phyloP scores from a whole-genome alignment of 1,140 invertebrate species.

The Ceratitis capitata region DNA sequence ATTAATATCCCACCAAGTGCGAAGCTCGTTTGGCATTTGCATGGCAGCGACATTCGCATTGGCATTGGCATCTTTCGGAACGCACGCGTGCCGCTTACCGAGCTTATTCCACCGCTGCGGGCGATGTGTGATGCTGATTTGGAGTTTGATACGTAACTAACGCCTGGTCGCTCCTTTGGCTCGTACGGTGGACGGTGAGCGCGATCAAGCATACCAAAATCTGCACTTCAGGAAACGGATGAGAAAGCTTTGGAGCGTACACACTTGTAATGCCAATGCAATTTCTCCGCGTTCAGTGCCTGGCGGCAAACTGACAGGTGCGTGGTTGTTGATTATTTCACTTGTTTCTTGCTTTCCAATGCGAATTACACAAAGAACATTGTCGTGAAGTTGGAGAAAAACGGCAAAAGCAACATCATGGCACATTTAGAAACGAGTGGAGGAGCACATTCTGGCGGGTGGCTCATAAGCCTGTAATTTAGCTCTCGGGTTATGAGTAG shows the following conservation, averaged over 20 bases:
- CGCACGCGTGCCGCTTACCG: neutral
- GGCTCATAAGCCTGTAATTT: neutral
- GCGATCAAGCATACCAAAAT: neutral
- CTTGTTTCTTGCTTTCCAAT: neutral
- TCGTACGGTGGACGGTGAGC: no score
- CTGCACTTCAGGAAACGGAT: neutral
- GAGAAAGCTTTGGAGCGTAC: neutral
- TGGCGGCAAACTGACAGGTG: slow-evolving; percentile 14
- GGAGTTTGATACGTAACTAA: slow-evolving; percentile 14
- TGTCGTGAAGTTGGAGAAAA: neutral
- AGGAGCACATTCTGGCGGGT: no score
- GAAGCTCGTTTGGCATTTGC: neutral
- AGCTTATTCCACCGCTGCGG: neutral
- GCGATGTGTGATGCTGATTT: slow-evolving; percentile 39
- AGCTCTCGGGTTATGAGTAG: neutral
- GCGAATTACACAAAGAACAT: neutral
- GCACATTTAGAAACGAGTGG: neutral
- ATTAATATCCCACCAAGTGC: slow-evolving; percentile 22
- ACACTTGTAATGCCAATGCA: neutral
- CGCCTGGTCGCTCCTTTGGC: neutral
- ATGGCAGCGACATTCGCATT: neutral
- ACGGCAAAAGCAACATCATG: neutral
- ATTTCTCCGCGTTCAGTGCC: neutral
- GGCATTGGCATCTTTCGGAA: neutral
- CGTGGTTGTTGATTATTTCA: neutral